Conservation (phyloP, 2,888 invertebrate species). For the Poecilus cupreus region DNA sequence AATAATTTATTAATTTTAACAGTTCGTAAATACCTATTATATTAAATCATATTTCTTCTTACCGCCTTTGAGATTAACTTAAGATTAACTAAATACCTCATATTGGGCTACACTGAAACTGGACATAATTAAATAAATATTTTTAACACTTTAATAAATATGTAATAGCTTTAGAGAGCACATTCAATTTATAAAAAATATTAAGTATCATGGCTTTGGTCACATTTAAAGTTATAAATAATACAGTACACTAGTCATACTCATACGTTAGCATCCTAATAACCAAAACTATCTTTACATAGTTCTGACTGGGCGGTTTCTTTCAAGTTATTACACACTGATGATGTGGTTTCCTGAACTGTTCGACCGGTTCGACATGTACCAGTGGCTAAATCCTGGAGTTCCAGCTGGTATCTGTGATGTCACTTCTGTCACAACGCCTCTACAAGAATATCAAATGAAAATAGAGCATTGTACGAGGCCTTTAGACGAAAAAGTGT, state of each 20-base stretch:
- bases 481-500: slow-evolving; percentile 73
- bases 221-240: no score
- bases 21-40: no score
- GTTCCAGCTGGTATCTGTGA: slow-evolving; percentile 75
- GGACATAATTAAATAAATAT: no score
- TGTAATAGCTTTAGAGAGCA: no score
- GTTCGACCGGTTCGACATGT: slow-evolving; percentile 78
- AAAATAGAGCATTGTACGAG: slow-evolving; percentile 67
- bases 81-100: no score
- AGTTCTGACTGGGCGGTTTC: slow-evolving; percentile 8
- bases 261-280: slow-evolving; percentile 30
- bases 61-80: no score
- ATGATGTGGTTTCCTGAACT: slow-evolving; percentile 84
- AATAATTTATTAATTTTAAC: no score
- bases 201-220: no score
- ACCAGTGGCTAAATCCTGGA: slow-evolving; percentile 71
- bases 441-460: slow-evolving; percentile 59
- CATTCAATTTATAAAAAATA: no score
- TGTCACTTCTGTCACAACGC: slow-evolving; percentile 73
- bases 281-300: slow-evolving; percentile 8
- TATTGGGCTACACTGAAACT: no score
- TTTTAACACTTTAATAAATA: no score
- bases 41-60: no score
- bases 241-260: neutral
- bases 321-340: slow-evolving; percentile 76